Base-by-base conservation (phyloP, 2,113 vertebrate species). In the Cyphomyrus discorhynchus region DNA sequence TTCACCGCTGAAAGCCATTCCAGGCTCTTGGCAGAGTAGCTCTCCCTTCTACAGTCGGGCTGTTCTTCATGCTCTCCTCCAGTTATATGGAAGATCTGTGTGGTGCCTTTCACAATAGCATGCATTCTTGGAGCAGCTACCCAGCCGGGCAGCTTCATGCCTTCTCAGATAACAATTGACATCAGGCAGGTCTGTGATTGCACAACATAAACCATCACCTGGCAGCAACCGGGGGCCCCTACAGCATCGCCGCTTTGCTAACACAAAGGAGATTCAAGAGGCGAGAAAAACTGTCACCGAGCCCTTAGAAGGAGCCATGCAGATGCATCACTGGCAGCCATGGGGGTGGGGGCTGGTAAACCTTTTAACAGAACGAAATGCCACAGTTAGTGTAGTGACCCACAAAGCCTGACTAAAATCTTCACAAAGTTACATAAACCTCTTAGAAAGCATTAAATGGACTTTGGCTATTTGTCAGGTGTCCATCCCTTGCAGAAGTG, bases 401-500 rank as follows among this genome's bases (percentile, higher is more conserved):
- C 24, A 87, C 24, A 90, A 86, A 49, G 39, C 42, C 52, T 52
- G 56, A 17, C 6, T 80, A 9, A 90, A 90, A 21, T 5, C 52
- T 90, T 90, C 45, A 53, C 70, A 62, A 86, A 87, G 62, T 42
- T 87, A 27, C n/a, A 46, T 84, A 10, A 10, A 80, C 50, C 47
- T 5, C 21, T 80, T 31, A 87, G 62, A 42, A 50, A 35, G 46
- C 84, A 62, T 52, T 46, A 19, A 31, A 52, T 46, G 42, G 24
- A 52, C 39, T 45, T 66, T 24, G 58, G 52, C 52, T 27, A 50
- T 31, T 80, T 42, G 31, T 8, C 5, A 80, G 35, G 5, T 2
- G 35, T 50, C 13, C 56, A 17, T 21, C 47, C 49, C n/a, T 31
- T 52, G 47, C 27, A 52, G 62, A 52, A 19, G 15, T 80, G 10